phyloP scores from a whole-genome alignment of 2,797 vertebrate species.

The Echiichthys vipera region DNA sequence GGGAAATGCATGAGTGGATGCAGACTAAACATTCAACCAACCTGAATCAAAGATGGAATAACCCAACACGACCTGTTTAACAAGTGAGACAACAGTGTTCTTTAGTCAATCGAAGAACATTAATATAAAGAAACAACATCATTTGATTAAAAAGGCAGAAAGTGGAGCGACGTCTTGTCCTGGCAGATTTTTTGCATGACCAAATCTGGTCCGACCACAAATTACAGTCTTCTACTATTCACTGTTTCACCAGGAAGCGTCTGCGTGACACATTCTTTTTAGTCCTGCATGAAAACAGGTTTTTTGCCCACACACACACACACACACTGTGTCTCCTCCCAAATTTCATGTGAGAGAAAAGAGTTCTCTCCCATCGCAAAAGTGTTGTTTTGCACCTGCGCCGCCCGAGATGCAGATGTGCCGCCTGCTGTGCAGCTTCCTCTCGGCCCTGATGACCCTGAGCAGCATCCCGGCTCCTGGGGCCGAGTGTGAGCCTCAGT shows the following conservation, averaged over 20 bases:
- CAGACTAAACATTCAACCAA: too few relatives aligned
- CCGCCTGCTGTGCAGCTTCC: neutral
- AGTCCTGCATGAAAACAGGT: slow-evolving; percentile 16
- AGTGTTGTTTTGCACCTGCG: neutral
- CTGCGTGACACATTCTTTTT: neutral
- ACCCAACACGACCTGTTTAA: too few relatives aligned
- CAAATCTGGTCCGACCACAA: neutral
- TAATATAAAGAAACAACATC: too few relatives aligned
- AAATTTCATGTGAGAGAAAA: neutral
- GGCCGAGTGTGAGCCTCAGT: neutral
- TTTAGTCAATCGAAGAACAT: too few relatives aligned
- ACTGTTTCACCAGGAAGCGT: too few relatives aligned
- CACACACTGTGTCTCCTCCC: slow-evolving; percentile 1
- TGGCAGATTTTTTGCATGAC: neutral
- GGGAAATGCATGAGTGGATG: too few relatives aligned
- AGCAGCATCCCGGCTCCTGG: neutral
- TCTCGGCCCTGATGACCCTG: neutral
- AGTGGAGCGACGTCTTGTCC: neutral
- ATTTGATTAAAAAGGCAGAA: too few relatives aligned
- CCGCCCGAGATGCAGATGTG: slow-evolving; percentile 11
- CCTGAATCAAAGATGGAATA: too few relatives aligned
- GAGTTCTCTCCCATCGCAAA: neutral
- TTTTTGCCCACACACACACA: too few relatives aligned
- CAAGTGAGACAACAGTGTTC: too few relatives aligned
- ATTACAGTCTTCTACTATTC: neutral